Percentiles rank a stretch among this genome's conserved stretches.
Conservation (phyloP, 2,113 vertebrate species). For the Brevimyrus niger region DNA sequence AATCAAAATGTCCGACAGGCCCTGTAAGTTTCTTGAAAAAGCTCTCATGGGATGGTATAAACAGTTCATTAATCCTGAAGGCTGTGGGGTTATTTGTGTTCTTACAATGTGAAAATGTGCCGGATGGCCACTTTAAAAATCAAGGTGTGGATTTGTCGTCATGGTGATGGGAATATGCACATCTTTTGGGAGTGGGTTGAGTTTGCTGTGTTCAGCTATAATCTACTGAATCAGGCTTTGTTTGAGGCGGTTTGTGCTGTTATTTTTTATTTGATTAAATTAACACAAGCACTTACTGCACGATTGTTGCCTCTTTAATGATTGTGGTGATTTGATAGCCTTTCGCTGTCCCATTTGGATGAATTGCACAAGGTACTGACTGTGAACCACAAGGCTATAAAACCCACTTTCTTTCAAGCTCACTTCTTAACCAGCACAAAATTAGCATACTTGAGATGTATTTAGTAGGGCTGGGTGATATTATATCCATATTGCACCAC, state of each 20-base stretch:
- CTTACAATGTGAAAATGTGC: conserved; percentile 16
- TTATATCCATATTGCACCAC: too few relatives aligned
- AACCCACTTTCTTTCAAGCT: not conserved
- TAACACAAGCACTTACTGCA: conserved; percentile 27
- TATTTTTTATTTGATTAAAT: conserved; percentile 41
- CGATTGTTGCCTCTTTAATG: conserved; percentile 20
- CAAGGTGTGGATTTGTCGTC: not conserved
- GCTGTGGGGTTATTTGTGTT: conserved; percentile 10
- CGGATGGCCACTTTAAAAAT: conserved; percentile 2
- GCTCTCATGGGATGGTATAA: conserved; percentile 15
- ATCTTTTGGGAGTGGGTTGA: conserved; percentile 17
- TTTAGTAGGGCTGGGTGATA: too few relatives aligned
- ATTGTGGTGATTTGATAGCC: not conserved
- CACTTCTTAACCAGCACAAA: not conserved
- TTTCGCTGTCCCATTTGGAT: not conserved
- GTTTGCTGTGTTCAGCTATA: not conserved
- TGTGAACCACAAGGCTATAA: not conserved
- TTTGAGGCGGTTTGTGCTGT: conserved; percentile 15
- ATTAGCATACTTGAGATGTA: not conserved
- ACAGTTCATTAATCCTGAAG: not conserved
- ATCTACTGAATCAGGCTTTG: conserved; percentile 15
- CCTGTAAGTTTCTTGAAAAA: not conserved
- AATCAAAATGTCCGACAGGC: not conserved
- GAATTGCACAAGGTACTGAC: not conserved
- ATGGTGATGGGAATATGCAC: not conserved